Conservation (phyloP, 2,888 invertebrate genomes). For the Ypsolopha sequella region DNA sequence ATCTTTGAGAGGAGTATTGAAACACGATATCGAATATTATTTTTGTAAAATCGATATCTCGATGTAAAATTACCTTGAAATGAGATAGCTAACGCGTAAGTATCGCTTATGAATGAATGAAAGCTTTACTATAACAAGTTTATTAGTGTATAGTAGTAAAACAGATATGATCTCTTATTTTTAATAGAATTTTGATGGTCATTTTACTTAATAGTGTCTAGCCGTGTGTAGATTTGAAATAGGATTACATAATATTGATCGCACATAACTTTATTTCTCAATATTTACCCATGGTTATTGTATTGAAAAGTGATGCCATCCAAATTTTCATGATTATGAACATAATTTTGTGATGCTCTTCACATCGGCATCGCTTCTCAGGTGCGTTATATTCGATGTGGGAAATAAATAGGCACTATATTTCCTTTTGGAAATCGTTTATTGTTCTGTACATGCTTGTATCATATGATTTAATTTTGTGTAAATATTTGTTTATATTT, state of each 20-base stretch:
- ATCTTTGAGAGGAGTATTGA: no score
- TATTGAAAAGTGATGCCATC: constrained; percentile 41
- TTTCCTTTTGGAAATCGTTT: constrained; percentile 23
- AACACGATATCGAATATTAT: no score
- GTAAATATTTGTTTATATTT: neutral
- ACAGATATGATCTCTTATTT: constrained; percentile 66
- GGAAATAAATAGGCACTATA: constrained; percentile 6
- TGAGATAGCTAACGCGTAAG: constrained; percentile 23
- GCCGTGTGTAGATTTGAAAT: constrained; percentile 46
- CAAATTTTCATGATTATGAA: constrained; percentile 23
- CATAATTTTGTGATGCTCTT: constrained; percentile 14
- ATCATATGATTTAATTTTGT: constrained; percentile 21
- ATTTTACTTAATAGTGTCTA: constrained; percentile 68
- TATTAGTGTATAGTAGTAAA: constrained; percentile 59
- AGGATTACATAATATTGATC: constrained; percentile 29
- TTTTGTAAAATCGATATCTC: no score
- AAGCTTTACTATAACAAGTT: constrained; percentile 62
- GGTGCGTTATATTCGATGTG: neutral
- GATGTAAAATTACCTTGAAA: neutral
- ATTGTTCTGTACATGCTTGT: constrained; percentile 51
- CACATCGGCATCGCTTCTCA: constrained; percentile 36
- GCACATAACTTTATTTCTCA: constrained; percentile 31
- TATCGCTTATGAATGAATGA: constrained; percentile 39
- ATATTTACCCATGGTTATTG: constrained; percentile 7
- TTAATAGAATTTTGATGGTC: constrained; percentile 67